A percentile compares a stretch with the other conserved stretches of the same genome.
Conservation (phyloP, 2,888 invertebrate genomes). For the Phrixothrix hirtus region DNA sequence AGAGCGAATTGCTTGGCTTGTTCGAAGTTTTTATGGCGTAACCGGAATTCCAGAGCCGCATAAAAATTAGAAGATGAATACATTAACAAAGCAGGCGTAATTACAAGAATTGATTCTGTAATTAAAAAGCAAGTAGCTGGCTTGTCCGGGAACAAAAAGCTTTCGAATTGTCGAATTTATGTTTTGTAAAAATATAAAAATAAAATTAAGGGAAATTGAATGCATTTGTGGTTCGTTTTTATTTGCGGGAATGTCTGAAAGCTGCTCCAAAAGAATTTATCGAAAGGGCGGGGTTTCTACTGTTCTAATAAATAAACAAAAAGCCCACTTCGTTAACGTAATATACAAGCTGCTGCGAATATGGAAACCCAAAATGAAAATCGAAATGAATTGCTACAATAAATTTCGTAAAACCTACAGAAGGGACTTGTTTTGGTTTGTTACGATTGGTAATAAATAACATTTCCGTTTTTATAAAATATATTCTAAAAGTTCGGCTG, state of each 20-base stretch:
- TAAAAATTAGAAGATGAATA: conserved; percentile 22
- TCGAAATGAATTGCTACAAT: conserved; percentile 11
- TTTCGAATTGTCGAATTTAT: conserved; percentile 16
- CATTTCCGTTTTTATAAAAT: background rate
- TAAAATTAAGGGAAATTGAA: conserved; percentile 28
- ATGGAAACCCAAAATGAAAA: conserved; percentile 13
- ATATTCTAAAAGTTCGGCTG: background rate
- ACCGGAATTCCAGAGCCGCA: conserved; percentile 9
- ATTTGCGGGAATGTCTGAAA: conserved; percentile 21
- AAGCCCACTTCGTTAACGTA: conserved; percentile 27
- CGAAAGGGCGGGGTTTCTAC: conserved; percentile 26
- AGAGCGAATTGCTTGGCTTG: background rate
- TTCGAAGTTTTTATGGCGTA: background rate
- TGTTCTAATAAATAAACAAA: conserved; percentile 28
- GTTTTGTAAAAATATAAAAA: conserved; percentile 31
- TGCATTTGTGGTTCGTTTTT: conserved; percentile 27
- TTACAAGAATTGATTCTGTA: conserved; percentile 27
- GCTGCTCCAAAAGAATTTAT: conserved; percentile 25
- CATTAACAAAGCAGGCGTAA: conserved; percentile 25
- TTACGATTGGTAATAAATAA: background rate
- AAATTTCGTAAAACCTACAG: conserved; percentile 10
- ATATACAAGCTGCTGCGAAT: conserved; percentile 26
- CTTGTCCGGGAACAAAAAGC: conserved; percentile 12
- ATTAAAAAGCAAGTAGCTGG: conserved; percentile 22
- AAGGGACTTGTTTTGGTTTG: background rate